Evolutionary conservation across 2,797 vertebrate genomes (phyloP).

Genomic region (Propithecus perrieri): DNA sequence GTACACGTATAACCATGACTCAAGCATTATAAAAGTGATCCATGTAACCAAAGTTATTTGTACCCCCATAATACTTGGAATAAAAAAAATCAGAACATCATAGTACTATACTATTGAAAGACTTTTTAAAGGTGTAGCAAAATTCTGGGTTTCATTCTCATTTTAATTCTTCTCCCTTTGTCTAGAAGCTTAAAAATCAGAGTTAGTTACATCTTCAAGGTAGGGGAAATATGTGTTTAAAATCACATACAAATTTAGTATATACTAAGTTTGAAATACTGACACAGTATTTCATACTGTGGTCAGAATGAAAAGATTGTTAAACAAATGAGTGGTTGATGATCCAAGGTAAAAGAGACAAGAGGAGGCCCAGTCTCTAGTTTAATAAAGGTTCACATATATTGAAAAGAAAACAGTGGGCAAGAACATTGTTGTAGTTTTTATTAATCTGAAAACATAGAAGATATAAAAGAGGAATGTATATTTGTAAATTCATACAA

Average conservation of each 20-base stretch:
- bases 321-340: neutral
- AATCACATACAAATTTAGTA: neutral
- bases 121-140: neutral
- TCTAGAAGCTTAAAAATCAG: neutral
- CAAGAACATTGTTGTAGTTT: neutral
- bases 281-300: neutral
- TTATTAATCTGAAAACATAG: neutral
- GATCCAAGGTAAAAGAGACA: neutral
- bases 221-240: neutral
- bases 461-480: neutral
- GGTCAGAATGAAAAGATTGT: neutral
- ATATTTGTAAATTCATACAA: neutral
- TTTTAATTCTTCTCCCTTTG: neutral
- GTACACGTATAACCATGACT: too few species aligned
- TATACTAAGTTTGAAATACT: neutral
- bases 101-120: neutral
- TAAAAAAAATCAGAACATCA: neutral
- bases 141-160: conserved; percentile 11
- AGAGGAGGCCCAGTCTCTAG: neutral
- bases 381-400: neutral
- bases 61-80: too few species aligned
- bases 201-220: neutral
- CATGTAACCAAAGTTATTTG: too few species aligned
- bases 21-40: too few species aligned
- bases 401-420: neutral